Conservation (phyloP, 2,888 invertebrate species). For the Pseudoips prasinana region DNA sequence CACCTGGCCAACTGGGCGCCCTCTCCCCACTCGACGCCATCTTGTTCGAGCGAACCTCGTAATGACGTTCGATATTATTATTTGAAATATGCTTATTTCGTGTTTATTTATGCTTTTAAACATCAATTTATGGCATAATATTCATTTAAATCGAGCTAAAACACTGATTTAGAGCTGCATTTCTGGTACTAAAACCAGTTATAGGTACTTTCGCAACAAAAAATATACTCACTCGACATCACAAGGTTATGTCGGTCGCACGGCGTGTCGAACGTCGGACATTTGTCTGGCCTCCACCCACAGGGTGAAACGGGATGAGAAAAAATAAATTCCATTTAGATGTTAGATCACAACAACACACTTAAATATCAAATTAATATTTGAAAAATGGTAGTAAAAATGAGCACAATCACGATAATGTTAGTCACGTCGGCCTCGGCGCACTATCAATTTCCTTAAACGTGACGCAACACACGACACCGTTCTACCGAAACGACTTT, state of each 20-base stretch:
- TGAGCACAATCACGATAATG: conserved; percentile 69
- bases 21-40: conserved; percentile 81
- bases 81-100: conserved; percentile 56
- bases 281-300: conserved; percentile 76
- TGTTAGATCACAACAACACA: conserved; percentile 57
- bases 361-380: conserved; percentile 45
- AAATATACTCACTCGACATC: conserved; percentile 72
- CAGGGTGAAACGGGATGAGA: conserved; percentile 67
- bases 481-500: conserved; percentile 82
- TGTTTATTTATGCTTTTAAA: conserved; percentile 36
- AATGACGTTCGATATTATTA: conserved; percentile 79
- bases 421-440: conserved; percentile 79
- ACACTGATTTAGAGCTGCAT: conserved; percentile 13
- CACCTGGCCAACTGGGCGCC: conserved; percentile 82
- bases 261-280: conserved; percentile 71
- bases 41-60: conserved; percentile 71
- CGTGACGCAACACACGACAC: conserved; percentile 81
- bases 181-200: conserved; percentile 24
- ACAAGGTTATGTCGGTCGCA: conserved; percentile 78
- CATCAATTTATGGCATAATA: conserved; percentile 25
- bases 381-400: conserved; percentile 51
- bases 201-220: conserved; percentile 46
- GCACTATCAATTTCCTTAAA: conserved; percentile 81
- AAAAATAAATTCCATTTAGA: conserved; percentile 61
- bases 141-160: conserved; percentile 14